Evolutionary conservation across 2,888 invertebrate species (phyloP), one percentile per base, ranked within the genome.

Genomic region (Amorpha juglandis): DNA sequence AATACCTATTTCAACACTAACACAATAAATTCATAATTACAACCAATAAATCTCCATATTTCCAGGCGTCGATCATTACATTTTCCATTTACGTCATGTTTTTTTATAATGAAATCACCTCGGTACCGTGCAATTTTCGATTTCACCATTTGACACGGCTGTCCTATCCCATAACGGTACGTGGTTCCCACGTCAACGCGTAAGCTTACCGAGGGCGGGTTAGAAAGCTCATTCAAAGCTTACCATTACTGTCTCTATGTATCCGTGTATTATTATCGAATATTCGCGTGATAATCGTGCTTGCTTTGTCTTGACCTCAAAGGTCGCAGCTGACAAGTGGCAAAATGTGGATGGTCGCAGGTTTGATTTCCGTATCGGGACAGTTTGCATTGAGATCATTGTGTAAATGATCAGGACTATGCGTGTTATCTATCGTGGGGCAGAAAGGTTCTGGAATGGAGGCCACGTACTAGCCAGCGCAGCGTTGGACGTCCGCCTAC

Each of bases 171-270:
- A 27, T 48, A 63, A 48, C 33, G 48, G 47, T 35, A 64, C 47
- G 42, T 11, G 38, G 48, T 19, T 62, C 65, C 11, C 55, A 55
- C 63, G 63, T 55, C 50, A 27, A 38, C 55, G 47, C 42, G 42
- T 42, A 42, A 1, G 11, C 42, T 42, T 6, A 42, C 42, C 42
- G 42, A 42, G 42, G 74, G 70, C 50, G 66, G 50, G 35, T 42
- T 70, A 75, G 75, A 74, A 76, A 76, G 73, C 62, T n/a, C 48
- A 42, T 42, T 42, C 38, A 38, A 58, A 12, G 19, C 62, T 9
- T 27, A 48, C 45, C 9, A 45, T 45, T 45, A 12, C 45, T 14
- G 14, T 0, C 14, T 45, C 8, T 38, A 38, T 38, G 9, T 38
- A 6, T 38, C 7, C 1, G 8, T 16, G 48, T 16, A 16, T n/a